These are phyloP conservation scores for Erithacus rubecula DNA, from an alignment of 2,797 vertebrate species.

Conservation along the genomic window DNA sequence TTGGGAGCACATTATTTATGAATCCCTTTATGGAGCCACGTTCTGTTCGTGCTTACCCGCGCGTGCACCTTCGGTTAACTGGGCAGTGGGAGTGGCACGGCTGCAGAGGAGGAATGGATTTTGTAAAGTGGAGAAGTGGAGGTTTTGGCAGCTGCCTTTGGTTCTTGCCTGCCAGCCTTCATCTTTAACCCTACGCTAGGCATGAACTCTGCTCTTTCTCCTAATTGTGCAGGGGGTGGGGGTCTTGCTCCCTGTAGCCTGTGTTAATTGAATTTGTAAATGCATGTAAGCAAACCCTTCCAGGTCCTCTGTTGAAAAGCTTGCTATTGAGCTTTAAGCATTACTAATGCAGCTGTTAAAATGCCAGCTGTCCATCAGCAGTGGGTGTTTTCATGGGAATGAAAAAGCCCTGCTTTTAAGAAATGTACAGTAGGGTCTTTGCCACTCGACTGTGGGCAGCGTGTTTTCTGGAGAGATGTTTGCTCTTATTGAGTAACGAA, in stretches of 20 bases:
- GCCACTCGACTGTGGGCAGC: rapidly evolving
- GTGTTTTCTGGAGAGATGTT: neutral
- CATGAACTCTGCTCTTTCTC: neutral
- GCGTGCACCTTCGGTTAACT: rapidly evolving
- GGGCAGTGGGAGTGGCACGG: rapidly evolving
- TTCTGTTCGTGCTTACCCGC: neutral
- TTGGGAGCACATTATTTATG: neutral
- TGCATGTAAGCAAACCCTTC: rapidly evolving
- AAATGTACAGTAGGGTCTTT: neutral
- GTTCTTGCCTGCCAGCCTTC: neutral
- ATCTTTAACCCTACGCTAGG: neutral
- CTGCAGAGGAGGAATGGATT: neutral
- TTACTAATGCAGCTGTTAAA: neutral
- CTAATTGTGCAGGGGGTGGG: too few species aligned
- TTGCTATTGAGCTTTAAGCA: neutral
- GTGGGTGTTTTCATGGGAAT: neutral
- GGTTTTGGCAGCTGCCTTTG: neutral
- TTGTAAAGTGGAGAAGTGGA: neutral
- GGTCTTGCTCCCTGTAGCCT: rapidly evolving
- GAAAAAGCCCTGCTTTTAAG: neutral
- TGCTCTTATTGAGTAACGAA: neutral
- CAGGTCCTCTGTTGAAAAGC: neutral
- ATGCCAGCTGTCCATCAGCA: neutral
- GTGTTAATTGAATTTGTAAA: neutral
- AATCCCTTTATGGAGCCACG: neutral